Evolutionary conservation across 2,888 invertebrate genomes (phyloP).

Genomic region (Mystacides longicornis): DNA sequence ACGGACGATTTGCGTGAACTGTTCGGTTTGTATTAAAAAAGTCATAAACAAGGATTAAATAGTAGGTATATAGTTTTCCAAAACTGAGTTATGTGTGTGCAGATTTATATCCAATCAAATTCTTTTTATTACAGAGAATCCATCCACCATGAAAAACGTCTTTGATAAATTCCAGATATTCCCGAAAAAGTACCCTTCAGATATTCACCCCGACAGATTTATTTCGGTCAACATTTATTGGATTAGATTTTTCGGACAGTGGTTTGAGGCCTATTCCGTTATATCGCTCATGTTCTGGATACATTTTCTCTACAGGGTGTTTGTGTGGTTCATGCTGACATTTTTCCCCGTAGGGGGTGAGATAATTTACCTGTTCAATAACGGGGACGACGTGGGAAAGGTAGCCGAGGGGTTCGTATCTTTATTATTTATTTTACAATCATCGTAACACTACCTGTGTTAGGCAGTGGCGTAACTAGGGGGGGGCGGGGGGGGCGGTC

Average conservation of each 20-base stretch:
- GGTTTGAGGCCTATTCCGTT: conserved; percentile 39
- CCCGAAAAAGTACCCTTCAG: conserved; percentile 14
- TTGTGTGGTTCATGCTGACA: conserved; percentile 43
- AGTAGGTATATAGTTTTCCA: no score
- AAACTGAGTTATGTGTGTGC: no score
- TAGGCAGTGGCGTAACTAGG: no score
- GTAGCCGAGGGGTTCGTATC: conserved; percentile 52
- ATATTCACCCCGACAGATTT: conserved; percentile 40
- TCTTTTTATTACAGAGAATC: no score
- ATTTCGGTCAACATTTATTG: conserved; percentile 45
- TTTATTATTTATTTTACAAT: no score
- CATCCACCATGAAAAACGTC: no score
- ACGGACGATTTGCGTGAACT: no score
- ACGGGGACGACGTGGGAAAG: conserved; percentile 54
- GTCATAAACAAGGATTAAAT: no score
- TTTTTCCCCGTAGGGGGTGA: conserved; percentile 50
- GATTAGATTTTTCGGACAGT: conserved; percentile 47
- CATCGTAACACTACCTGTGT: no score
- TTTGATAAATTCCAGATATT: not conserved
- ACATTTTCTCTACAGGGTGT: conserved; percentile 35
- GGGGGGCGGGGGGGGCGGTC: no score
- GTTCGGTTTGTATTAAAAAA: no score
- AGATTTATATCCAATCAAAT: no score
- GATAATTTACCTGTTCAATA: conserved; percentile 60
- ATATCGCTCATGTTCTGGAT: conserved; percentile 37